These are phyloP conservation scores for Drosophila suboccidentalis DNA, from an alignment of 2,888 invertebrate species.

Conservation along the genomic window DNA sequence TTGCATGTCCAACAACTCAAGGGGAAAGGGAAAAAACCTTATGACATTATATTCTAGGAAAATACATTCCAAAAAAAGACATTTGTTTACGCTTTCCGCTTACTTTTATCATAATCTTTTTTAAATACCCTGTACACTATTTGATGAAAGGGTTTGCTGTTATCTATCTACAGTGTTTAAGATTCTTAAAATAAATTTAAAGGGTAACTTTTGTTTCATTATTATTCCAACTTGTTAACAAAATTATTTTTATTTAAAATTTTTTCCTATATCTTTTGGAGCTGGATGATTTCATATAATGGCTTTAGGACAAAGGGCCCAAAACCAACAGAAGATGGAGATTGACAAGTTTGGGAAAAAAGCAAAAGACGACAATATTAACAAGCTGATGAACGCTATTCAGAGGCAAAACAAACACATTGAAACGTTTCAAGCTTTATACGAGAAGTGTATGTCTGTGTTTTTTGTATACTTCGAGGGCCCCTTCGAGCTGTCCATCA, in stretches of 20 bases:
- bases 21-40: conserved; percentile 18
- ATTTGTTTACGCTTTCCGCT: conserved; percentile 34
- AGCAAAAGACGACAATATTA: conserved; percentile 42
- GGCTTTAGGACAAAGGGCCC: conserved; percentile 36
- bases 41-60: conserved; percentile 48
- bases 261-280: not conserved
- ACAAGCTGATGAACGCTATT: conserved; percentile 63
- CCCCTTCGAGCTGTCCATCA: conserved; percentile 40
- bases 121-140: conserved; percentile 3
- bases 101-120: conserved; percentile 14
- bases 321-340: conserved; percentile 21
- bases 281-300: conserved; percentile 32
- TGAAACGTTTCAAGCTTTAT: conserved; percentile 24
- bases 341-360: conserved; percentile 7
- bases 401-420: conserved; percentile 37
- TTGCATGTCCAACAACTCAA: conserved; percentile 42
- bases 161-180: not conserved
- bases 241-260: conserved; percentile 18
- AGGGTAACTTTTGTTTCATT: not conserved
- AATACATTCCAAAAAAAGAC: conserved; percentile 27
- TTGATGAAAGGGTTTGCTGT: not conserved
- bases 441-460: conserved; percentile 14
- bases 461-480: conserved; percentile 20
- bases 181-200: not conserved
- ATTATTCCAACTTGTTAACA: conserved; percentile 1